Evolutionary conservation across 1,140 invertebrate genomes (phyloP).

Genomic region (Paraescarpia echinospica): DNA sequence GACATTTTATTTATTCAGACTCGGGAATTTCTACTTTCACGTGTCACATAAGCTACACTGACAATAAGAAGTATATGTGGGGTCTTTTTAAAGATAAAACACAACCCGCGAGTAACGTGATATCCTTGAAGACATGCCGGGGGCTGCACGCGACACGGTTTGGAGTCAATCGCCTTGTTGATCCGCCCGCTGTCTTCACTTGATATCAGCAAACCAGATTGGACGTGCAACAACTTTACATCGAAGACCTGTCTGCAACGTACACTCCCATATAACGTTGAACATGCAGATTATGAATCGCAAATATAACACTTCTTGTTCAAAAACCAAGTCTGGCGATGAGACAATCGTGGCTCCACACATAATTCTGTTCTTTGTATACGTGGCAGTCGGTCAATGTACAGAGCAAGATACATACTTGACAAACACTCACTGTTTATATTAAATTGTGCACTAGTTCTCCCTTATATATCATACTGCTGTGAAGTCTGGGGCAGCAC

Average conservation of each 20-base stretch:
- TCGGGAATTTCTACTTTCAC: background rate
- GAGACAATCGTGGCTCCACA: no score
- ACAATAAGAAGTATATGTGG: background rate
- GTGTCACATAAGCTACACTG: background rate
- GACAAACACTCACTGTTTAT: no score
- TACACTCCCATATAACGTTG: background rate
- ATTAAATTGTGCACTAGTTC: no score
- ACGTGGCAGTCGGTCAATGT: no score
- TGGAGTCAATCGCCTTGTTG: background rate
- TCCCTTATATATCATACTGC: no score
- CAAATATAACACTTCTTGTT: background rate
- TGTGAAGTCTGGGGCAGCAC: no score
- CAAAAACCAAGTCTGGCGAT: no score
- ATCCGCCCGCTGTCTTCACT: background rate
- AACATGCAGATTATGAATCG: background rate
- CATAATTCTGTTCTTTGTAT: no score
- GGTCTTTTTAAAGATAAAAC: background rate
- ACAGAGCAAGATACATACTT: no score
- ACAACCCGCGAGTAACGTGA: background rate
- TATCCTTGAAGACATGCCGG: background rate
- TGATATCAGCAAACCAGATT: background rate
- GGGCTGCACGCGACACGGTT: background rate
- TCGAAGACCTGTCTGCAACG: background rate
- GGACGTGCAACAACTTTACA: background rate
- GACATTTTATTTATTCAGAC: background rate